A percentile compares a stretch with the other conserved stretches of the same genome.
Evolutionary conservation across 2,113 vertebrate species (phyloP).

Genomic region (Tychaedon coryphoeus): DNA sequence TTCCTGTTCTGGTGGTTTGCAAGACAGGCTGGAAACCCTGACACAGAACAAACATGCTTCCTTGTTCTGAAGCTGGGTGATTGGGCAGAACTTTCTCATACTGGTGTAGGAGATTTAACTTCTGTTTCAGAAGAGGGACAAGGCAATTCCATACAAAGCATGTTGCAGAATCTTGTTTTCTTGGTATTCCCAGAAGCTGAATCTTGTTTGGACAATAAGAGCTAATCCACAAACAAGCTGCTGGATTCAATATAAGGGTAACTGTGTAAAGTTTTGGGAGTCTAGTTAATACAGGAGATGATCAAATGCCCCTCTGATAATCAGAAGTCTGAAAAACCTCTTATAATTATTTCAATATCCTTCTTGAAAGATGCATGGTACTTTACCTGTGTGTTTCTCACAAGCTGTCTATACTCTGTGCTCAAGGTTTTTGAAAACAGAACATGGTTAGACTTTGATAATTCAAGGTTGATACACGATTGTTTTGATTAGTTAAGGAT

Average conservation of each 20-base stretch:
- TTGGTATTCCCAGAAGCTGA: neutral
- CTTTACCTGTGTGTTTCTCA: neutral
- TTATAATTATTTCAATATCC: neutral
- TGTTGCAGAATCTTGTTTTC: neutral
- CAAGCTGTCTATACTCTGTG: neutral
- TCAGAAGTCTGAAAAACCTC: neutral
- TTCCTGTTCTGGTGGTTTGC: neutral
- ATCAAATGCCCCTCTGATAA: neutral
- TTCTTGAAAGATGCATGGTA: neutral
- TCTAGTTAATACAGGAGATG: neutral
- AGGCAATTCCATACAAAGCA: neutral
- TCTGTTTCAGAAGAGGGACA: neutral
- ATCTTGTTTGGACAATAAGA: neutral
- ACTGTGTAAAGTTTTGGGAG: neutral
- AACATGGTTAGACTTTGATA: neutral
- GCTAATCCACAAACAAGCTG: neutral
- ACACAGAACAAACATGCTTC: neutral
- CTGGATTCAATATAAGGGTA: neutral
- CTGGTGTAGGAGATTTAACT: neutral
- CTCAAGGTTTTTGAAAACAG: neutral
- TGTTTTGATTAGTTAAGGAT: neutral
- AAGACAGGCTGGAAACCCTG: neutral
- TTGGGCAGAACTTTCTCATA: neutral
- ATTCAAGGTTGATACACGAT: neutral
- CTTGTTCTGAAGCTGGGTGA: neutral